A percentile compares a stretch with the other conserved stretches of the same genome.
phyloP scores from a whole-genome alignment of 2,888 invertebrate species.

The Drosophila silvestris region DNA sequence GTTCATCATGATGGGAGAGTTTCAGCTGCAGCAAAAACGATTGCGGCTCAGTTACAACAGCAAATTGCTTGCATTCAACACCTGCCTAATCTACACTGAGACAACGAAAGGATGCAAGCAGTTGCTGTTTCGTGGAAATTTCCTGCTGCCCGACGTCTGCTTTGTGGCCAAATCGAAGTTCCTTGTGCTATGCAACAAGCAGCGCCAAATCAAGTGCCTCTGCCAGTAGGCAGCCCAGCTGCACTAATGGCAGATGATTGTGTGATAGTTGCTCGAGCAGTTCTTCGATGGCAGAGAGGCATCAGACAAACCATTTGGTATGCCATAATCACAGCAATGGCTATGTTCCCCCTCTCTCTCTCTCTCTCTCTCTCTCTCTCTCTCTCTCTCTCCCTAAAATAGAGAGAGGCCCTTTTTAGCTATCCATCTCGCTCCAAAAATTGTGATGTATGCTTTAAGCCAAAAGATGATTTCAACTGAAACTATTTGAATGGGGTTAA shows the following conservation, averaged over 20 bases:
- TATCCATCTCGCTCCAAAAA: too few relatives aligned
- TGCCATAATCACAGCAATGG: neutral
- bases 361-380: neutral
- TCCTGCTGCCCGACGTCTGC: conserved; percentile 45
- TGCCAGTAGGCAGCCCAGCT: conserved; percentile 16
- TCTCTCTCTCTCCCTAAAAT: neutral
- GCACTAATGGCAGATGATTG: conserved; percentile 25
- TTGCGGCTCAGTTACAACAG: conserved; percentile 33
- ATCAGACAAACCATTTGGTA: conserved; percentile 37
- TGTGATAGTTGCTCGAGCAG: conserved; percentile 19
- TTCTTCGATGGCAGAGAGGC: neutral
- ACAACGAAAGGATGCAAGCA: conserved; percentile 19
- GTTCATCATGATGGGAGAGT: conserved; percentile 41
- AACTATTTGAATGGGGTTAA: neutral
- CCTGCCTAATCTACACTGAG: conserved; percentile 45
- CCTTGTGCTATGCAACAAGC: conserved; percentile 46
- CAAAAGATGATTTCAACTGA: neutral
- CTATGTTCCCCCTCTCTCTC: neutral
- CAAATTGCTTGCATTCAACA: conserved; percentile 53
- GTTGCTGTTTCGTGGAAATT: conserved; percentile 34
- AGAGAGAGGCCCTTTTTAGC: neutral
- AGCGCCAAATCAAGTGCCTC: conserved; percentile 42
- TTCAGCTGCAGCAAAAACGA: conserved; percentile 21
- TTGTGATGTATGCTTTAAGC: conserved; percentile 16
- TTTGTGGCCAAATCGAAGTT: conserved; percentile 44